Evolutionary conservation across 2,113 vertebrate species (phyloP).

Genomic region (Cygnus buccinator): DNA sequence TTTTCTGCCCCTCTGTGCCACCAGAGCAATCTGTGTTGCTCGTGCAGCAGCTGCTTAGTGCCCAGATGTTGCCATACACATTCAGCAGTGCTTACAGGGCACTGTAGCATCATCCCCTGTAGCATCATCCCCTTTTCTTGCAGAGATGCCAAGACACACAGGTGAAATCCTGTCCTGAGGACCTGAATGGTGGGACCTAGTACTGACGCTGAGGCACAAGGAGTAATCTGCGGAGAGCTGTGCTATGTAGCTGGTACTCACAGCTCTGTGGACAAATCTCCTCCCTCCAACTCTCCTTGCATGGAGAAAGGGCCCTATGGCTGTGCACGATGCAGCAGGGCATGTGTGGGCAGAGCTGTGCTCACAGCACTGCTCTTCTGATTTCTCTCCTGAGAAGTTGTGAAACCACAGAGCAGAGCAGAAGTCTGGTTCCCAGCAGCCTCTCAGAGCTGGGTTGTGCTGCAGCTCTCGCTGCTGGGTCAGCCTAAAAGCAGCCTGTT

Average conservation of each 20-base stretch:
- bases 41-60: neutral
- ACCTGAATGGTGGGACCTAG: neutral
- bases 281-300: neutral
- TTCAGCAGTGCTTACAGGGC: neutral
- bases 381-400: neutral
- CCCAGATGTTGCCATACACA: neutral
- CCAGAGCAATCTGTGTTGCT: rapidly evolving
- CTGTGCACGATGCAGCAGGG: neutral
- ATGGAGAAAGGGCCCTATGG: neutral
- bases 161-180: neutral
- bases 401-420: neutral
- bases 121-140: neutral
- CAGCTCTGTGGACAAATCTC: neutral
- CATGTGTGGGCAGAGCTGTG: neutral
- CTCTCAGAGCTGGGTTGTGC: neutral
- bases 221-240: neutral
- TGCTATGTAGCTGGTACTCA: neutral
- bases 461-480: neutral
- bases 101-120: neutral
- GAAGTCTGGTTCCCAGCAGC: neutral
- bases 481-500: neutral
- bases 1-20: neutral
- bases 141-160: neutral
- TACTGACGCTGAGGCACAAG: too few species aligned
- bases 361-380: neutral